phyloP scores from a whole-genome alignment of 2,113 vertebrate species.

The Trichechus manatus region DNA sequence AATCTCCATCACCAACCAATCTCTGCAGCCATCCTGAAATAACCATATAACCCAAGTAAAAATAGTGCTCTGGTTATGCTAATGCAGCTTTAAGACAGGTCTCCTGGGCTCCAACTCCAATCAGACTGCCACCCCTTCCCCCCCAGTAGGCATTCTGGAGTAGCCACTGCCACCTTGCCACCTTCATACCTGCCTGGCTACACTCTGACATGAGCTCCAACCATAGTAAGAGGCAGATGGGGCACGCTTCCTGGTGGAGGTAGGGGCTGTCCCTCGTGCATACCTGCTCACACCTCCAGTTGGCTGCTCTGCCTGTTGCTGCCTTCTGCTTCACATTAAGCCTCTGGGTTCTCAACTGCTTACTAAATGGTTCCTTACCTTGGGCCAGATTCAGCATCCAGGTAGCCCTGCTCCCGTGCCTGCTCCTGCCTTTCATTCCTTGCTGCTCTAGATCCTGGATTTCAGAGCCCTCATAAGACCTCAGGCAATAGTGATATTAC shows the following conservation, averaged over 20 bases:
- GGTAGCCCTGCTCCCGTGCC: background rate
- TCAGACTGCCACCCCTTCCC: background rate
- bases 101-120: background rate
- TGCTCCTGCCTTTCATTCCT: background rate
- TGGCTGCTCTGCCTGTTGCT: background rate
- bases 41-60: background rate
- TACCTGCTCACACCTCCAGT: background rate
- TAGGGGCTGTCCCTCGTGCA: background rate
- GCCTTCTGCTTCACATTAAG: background rate
- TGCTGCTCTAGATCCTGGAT: background rate
- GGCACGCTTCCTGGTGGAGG: background rate
- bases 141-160: background rate
- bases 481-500: no score
- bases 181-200: background rate
- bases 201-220: background rate
- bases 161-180: background rate
- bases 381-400: background rate
- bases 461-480: background rate
- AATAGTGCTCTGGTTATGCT: background rate
- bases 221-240: background rate
- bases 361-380: background rate
- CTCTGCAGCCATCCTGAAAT: background rate
- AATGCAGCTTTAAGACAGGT: background rate
- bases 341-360: background rate
- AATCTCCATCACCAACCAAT: background rate